Conservation (phyloP, 2,797 vertebrate species). For the Apogon hyalosoma region DNA sequence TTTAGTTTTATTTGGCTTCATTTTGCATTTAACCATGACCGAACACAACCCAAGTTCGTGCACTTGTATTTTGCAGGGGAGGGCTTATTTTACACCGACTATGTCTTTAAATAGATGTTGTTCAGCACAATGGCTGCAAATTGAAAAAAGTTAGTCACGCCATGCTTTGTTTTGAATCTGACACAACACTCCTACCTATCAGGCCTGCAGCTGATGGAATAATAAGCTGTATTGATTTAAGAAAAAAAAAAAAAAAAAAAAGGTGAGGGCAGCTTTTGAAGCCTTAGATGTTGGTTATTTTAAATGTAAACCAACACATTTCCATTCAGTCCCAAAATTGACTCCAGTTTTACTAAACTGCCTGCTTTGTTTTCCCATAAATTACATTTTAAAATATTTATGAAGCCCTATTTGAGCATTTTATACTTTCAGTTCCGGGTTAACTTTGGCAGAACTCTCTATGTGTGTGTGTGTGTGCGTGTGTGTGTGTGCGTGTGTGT, state of each 20-base stretch:
- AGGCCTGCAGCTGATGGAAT: not conserved
- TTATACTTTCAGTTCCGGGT: no score
- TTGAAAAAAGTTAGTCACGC: slow-evolving; percentile 35
- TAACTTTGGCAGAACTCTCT: no score
- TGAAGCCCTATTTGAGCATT: not conserved
- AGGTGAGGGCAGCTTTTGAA: not conserved
- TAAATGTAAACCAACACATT: not conserved
- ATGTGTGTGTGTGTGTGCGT: no score
- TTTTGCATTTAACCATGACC: slow-evolving; percentile 30
- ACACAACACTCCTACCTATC: slow-evolving; percentile 6
- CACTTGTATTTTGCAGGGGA: not conserved
- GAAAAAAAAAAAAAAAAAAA: not conserved
- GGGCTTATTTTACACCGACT: slow-evolving; percentile 6
- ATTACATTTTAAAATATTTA: not conserved
- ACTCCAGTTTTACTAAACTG: not conserved
- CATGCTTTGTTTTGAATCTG: slow-evolving; percentile 22
- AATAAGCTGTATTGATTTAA: not conserved
- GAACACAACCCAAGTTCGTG: slow-evolving; percentile 1
- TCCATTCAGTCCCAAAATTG: not conserved
- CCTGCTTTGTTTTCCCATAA: not conserved
- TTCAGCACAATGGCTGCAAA: slow-evolving; percentile 28
- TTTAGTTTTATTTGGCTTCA: slow-evolving; percentile 18
- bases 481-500: no score
- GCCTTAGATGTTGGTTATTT: not conserved
- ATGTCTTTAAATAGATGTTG: slow-evolving; percentile 7